Conservation (phyloP, 2,113 vertebrate species). For the Murina feae region DNA sequence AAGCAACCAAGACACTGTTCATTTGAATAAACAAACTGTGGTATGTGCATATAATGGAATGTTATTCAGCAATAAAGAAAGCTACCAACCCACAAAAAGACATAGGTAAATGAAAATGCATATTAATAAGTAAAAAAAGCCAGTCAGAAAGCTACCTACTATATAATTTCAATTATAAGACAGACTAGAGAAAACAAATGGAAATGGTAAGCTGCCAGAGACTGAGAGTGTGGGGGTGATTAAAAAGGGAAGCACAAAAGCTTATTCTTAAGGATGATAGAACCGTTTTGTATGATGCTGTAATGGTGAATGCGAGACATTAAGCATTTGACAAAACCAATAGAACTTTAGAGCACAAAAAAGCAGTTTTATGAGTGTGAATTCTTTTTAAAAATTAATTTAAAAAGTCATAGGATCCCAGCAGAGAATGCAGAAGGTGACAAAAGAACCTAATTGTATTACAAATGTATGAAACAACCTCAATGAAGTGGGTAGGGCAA, state of each 20-base stretch:
- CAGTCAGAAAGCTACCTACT: not conserved
- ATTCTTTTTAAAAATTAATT: not conserved
- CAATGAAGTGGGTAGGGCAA: not conserved
- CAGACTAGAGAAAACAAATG: not conserved
- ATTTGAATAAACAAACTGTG: not conserved
- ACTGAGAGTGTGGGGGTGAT: fast-evolving
- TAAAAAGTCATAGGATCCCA: not conserved
- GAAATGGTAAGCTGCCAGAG: not conserved
- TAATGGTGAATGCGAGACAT: not conserved
- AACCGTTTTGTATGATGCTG: not conserved
- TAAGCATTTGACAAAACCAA: not conserved
- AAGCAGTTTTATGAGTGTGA: not conserved
- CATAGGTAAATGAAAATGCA: not conserved
- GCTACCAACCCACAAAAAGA: not conserved
- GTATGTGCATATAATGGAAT: not conserved
- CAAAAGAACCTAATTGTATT: not conserved
- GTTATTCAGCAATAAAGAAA: not conserved
- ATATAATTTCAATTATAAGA: not conserved
- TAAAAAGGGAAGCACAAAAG: not conserved
- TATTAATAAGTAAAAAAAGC: not conserved
- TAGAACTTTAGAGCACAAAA: not conserved
- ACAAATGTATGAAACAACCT: not conserved
- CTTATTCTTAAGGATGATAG: not conserved
- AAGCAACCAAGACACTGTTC: not conserved
- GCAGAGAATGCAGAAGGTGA: not conserved